A percentile compares a stretch with the other conserved stretches of the same genome.
These are phyloP conservation scores for Pachydiplax longipennis DNA, from an alignment of 2,888 invertebrate species.

Conservation along the genomic window DNA sequence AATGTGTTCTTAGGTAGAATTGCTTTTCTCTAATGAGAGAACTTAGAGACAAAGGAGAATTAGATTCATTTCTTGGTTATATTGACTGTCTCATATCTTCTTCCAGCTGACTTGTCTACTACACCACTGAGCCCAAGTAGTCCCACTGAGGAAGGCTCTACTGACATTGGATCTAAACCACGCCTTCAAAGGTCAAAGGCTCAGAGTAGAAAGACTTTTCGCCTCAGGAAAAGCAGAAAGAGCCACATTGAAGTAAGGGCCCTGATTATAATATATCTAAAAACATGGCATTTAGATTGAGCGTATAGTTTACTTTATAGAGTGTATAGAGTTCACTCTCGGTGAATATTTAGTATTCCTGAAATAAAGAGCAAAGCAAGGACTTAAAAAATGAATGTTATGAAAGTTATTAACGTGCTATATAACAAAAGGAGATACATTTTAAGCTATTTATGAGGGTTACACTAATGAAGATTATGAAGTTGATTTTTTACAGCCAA, in stretches of 20 bases:
- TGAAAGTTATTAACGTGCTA: neutral
- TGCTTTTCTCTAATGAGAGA: neutral
- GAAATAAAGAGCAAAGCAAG: no score
- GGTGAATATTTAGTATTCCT: no score
- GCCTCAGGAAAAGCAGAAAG: slow-evolving; percentile 80
- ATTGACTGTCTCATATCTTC: neutral
- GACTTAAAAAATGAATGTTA: no score
- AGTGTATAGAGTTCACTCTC: no score
- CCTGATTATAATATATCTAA: neutral
- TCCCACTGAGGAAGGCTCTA: slow-evolving; percentile 73
- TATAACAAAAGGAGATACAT: neutral
- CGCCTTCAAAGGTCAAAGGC: slow-evolving; percentile 91
- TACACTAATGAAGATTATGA: no score
- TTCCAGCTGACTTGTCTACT: slow-evolving; percentile 75
- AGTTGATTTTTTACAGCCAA: no score
- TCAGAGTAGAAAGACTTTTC: slow-evolving; percentile 92
- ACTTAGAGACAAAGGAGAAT: neutral
- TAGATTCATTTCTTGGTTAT: neutral
- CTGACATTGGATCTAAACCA: slow-evolving; percentile 68
- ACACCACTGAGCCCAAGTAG: slow-evolving; percentile 79
- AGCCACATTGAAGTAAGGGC: slow-evolving; percentile 72
- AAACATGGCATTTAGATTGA: no score
- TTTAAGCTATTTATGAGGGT: no score
- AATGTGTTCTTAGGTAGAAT: neutral
- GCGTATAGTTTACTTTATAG: no score